Conservation (phyloP, 2,888 invertebrate species). For the Amiota minor region DNA sequence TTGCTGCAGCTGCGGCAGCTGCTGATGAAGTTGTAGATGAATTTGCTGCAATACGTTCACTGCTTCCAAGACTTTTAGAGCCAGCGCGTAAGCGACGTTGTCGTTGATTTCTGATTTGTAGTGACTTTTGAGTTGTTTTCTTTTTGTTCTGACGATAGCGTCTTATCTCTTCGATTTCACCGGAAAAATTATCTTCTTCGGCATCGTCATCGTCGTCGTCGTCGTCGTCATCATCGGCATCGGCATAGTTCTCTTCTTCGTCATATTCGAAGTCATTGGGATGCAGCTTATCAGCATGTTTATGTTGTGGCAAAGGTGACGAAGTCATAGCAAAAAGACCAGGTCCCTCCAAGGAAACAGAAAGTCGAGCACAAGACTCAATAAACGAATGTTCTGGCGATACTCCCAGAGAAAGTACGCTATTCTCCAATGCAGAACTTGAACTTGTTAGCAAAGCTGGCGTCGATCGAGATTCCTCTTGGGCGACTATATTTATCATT, state of each 20-base stretch:
- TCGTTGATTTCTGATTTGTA: slow-evolving; percentile 56
- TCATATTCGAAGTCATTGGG: slow-evolving; percentile 55
- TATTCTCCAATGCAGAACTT: slow-evolving; percentile 76
- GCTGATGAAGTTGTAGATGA: slow-evolving; percentile 5
- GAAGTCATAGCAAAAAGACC: slow-evolving; percentile 81
- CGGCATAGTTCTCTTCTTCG: slow-evolving; percentile 47
- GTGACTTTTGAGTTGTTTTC: slow-evolving; percentile 43
- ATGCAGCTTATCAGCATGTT: slow-evolving; percentile 58
- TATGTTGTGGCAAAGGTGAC: slow-evolving; percentile 76
- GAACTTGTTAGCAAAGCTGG: slow-evolving; percentile 85
- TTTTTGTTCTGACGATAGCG: slow-evolving; percentile 70
- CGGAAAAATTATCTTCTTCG: slow-evolving; percentile 55
- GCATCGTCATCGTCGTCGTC: slow-evolving; percentile 60
- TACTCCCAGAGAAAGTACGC: slow-evolving; percentile 82
- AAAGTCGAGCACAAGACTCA: slow-evolving; percentile 89
- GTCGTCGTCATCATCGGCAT: slow-evolving; percentile 60
- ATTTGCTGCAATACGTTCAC: slow-evolving; percentile 37
- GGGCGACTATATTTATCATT: slow-evolving; percentile 78
- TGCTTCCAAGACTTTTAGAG: slow-evolving; percentile 63
- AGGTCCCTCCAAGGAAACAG: slow-evolving; percentile 89
- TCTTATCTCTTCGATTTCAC: slow-evolving; percentile 51
- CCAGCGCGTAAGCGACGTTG: slow-evolving; percentile 65
- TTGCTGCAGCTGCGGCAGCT: slow-evolving; percentile 18
- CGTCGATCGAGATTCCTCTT: slow-evolving; percentile 92
- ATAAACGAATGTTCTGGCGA: slow-evolving; percentile 90